phyloP scores from a whole-genome alignment of 2,113 vertebrate genomes.

The Heterocephalus glaber region DNA sequence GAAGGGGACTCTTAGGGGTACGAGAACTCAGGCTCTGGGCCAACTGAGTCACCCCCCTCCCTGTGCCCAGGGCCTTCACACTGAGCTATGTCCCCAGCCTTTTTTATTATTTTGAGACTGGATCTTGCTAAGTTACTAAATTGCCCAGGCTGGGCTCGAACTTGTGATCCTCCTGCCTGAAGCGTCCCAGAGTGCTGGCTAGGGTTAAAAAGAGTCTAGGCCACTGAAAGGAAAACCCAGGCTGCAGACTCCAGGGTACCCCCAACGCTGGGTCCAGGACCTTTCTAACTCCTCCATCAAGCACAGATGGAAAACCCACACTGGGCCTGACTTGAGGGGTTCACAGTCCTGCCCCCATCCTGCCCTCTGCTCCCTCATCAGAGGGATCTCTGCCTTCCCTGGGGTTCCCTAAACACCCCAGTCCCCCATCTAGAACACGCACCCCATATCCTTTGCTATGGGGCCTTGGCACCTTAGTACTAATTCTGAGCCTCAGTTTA shows the following conservation, averaged over 20 bases:
- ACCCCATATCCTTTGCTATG: neutral
- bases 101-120: too few relatives aligned
- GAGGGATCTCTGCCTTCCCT: neutral
- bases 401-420: neutral
- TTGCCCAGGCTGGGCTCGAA: neutral
- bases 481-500: slow-evolving; percentile 2
- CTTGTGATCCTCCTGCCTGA: neutral
- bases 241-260: neutral
- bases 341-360: neutral
- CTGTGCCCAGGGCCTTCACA: too few relatives aligned
- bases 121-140: too few relatives aligned
- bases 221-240: neutral
- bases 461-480: neutral
- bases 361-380: neutral
- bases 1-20: too few relatives aligned
- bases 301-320: neutral
- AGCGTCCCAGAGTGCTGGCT: neutral
- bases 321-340: neutral
- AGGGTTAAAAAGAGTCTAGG: neutral
- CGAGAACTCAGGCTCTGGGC: neutral
- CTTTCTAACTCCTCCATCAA: neutral
- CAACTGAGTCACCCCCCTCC: neutral
- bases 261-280: neutral
- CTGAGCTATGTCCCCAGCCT: too few relatives aligned
- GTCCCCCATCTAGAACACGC: neutral